A percentile compares a stretch with the other conserved stretches of the same genome.
Evolutionary conservation across 2,113 vertebrate species (phyloP).

Genomic region (Rhineura floridana): DNA sequence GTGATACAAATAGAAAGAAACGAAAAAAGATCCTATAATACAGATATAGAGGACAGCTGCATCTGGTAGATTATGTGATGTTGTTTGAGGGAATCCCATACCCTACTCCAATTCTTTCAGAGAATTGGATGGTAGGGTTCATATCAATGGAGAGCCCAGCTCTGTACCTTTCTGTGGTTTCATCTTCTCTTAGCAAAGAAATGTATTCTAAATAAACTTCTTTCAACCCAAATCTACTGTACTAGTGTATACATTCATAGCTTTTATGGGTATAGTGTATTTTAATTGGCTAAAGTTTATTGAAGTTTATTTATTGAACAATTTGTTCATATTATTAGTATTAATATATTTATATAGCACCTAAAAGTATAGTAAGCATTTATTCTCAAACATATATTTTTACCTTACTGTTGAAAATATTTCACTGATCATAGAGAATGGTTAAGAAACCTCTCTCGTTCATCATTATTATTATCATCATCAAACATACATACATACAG

Average conservation of each 20-base stretch:
- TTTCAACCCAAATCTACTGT: neutral
- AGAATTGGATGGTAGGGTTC: slow-evolving; percentile 39
- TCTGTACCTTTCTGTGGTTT: slow-evolving; percentile 17
- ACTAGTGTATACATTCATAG: neutral
- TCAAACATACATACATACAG: too few species aligned
- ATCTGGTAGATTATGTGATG: slow-evolving; percentile 47
- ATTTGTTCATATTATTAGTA: neutral
- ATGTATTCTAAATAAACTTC: slow-evolving; percentile 11
- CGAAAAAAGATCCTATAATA: slow-evolving; percentile 40
- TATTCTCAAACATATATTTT: neutral
- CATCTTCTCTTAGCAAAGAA: slow-evolving; percentile 3
- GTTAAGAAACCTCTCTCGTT: neutral
- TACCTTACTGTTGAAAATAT: neutral
- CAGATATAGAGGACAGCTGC: slow-evolving; percentile 35
- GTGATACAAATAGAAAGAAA: slow-evolving; percentile 40
- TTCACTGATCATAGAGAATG: neutral
- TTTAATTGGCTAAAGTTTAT: slow-evolving; percentile 15
- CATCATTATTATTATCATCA: neutral
- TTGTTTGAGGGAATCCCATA: slow-evolving; percentile 36
- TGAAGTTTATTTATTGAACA: too few species aligned
- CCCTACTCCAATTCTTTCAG: slow-evolving; percentile 27
- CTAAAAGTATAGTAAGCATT: neutral
- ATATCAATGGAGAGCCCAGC: slow-evolving; percentile 31
- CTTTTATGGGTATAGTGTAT: neutral
- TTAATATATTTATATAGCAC: neutral